Base-by-base conservation (phyloP, 2,113 vertebrate species). In the Oreochromis tanganicae region DNA sequence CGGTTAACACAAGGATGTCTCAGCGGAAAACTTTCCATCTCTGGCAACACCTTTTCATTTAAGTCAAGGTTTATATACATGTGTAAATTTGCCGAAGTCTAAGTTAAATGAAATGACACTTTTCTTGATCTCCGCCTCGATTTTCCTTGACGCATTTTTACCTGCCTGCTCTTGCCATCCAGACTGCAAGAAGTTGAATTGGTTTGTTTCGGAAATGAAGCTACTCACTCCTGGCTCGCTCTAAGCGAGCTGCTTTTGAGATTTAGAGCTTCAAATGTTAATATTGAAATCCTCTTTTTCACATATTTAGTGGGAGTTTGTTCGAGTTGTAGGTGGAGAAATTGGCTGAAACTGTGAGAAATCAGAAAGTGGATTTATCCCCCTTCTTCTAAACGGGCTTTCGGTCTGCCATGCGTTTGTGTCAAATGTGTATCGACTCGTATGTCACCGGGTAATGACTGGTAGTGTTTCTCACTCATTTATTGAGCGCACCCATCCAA, bases 131-230 rank as follows among this genome's bases (percentile, higher is more conserved):
- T 27, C 41, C 13, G 5, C 8, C 2, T 2, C 6, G 7, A 41
- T 61, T 82, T 81, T 59, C 9, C 9, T 12, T 55, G 63, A 52
- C 73, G 80, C 52, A n/a, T 29, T 78, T 52, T 32, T 66, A 87
- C 73, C 80, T 81, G 82, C 27, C 66, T 46, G 57, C 14, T 80
- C 19, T 29, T 61, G 41, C 24, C 84, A 59, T 29, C 48, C 34
- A 12, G 9, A 80, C 24, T 34, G 24, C 7, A 59, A 85, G 73
- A 61, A 85, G 80, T 85, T 75, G 32, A 75, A 34, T 57, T 36
- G 71, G 38, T 46, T 21, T 68, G 36, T 82, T 43, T 79, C 21
- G 73, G 46, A 78, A 78, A 78, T 32, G 73, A 78, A 78, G 46
- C 46, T 13, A 5, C 6, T 52, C 73, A 3, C 71, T 50, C 16